Conservation (phyloP, 2,888 invertebrate genomes). For the Nomada flava region DNA sequence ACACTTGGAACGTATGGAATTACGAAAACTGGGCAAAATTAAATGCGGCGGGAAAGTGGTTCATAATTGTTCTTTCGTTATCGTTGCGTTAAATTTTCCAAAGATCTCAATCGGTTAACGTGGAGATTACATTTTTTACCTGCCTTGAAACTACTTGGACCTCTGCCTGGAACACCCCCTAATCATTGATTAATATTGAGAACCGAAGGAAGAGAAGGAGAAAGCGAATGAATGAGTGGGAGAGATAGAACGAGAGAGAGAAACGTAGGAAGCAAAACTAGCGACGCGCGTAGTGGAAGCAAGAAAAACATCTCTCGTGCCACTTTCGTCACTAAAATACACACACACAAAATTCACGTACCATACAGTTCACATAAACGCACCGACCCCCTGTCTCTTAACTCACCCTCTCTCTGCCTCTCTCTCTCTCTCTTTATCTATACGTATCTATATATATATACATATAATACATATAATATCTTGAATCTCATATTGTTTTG, state of each 20-base stretch:
- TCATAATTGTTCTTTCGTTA: too few relatives aligned
- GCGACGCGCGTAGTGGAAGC: conserved; percentile 28
- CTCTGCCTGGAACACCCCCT: conserved; percentile 35
- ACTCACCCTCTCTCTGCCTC: conserved; percentile 54
- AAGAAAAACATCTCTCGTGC: conserved; percentile 55
- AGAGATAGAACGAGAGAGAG: conserved; percentile 27
- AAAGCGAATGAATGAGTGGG: conserved; percentile 47
- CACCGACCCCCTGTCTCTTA: conserved; percentile 66
- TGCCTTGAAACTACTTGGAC: conserved; percentile 62
- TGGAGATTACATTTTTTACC: not conserved
- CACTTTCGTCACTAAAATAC: conserved; percentile 55
- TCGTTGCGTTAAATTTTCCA: not conserved
- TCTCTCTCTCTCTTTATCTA: conserved; percentile 16
- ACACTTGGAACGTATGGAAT: too few relatives aligned
- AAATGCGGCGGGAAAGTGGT: too few relatives aligned
- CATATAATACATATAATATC: conserved; percentile 64
- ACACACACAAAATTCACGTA: conserved; percentile 42
- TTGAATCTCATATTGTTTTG: conserved; percentile 76
- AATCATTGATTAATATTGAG: conserved; percentile 42
- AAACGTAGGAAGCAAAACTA: conserved; percentile 32
- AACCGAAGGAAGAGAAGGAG: conserved; percentile 37
- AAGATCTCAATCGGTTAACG: not conserved
- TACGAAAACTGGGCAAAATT: too few relatives aligned
- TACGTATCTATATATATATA: conserved; percentile 38
- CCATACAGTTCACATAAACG: conserved; percentile 41